phyloP scores from a whole-genome alignment of 2,113 vertebrate genomes.

The Salvator merianae region DNA sequence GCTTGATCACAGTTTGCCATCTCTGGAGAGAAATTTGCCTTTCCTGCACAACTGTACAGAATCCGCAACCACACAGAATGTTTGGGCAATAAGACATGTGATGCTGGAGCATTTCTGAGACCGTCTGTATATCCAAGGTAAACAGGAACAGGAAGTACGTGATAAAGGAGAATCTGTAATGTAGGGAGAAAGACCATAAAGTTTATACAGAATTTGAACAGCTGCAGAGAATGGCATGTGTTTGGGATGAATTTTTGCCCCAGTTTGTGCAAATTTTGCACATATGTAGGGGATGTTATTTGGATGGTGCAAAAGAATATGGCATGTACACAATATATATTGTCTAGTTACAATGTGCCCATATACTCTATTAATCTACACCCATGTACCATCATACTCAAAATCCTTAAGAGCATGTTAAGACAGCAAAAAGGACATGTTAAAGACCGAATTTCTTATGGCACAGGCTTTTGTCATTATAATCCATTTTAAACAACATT shows the following conservation, averaged over 20 bases:
- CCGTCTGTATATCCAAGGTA: too few relatives aligned
- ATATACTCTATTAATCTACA: not conserved
- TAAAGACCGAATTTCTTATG: too few relatives aligned
- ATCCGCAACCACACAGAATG: not conserved
- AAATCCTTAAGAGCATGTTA: not conserved
- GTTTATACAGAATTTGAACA: too few relatives aligned
- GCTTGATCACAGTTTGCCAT: not conserved
- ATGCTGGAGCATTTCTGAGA: not conserved
- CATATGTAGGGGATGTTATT: too few relatives aligned
- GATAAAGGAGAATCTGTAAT: too few relatives aligned
- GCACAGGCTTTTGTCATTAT: not conserved
- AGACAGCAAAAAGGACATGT: not conserved
- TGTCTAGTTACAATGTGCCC: too few relatives aligned
- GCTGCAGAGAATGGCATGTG: too few relatives aligned
- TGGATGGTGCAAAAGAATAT: too few relatives aligned
- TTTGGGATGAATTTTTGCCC: too few relatives aligned
- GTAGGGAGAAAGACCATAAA: too few relatives aligned
- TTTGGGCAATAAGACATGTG: not conserved
- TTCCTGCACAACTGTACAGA: not conserved
- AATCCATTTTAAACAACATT: not conserved
- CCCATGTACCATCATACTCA: not conserved
- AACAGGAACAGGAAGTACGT: too few relatives aligned
- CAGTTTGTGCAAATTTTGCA: too few relatives aligned
- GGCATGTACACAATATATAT: not conserved
- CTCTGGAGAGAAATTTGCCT: constrained; percentile 3